These are phyloP conservation scores for Syrista parreyssii DNA, from an alignment of 2,888 invertebrate species.

Conservation along the genomic window DNA sequence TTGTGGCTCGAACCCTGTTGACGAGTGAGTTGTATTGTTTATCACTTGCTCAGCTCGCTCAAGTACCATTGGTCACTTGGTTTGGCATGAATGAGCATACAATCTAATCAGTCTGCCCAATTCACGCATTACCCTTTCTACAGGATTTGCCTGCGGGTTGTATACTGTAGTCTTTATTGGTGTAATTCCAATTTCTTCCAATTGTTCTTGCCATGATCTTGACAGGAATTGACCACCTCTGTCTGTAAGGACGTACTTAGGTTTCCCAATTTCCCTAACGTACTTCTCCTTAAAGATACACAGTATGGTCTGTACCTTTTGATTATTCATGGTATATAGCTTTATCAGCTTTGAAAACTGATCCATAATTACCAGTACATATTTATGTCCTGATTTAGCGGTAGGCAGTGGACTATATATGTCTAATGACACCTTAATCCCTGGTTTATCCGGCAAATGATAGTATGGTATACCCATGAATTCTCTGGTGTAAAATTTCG, in stretches of 20 bases:
- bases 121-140: slow-evolving; percentile 21
- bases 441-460: slow-evolving; percentile 9
- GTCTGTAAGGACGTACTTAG: slow-evolving; percentile 8
- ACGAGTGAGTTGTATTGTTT: slow-evolving; percentile 9
- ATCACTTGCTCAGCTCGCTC: neutral
- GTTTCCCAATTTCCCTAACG: slow-evolving; percentile 2
- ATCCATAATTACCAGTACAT: slow-evolving; percentile 18
- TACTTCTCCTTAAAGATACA: slow-evolving; percentile 4
- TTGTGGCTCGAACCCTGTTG: neutral
- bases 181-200: neutral
- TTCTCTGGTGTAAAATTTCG: slow-evolving; percentile 4
- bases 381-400: slow-evolving; percentile 8
- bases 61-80: slow-evolving; percentile 2
- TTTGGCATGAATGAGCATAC: slow-evolving; percentile 9
- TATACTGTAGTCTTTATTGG: slow-evolving; percentile 8
- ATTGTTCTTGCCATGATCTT: neutral
- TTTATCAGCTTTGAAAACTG: slow-evolving; percentile 12
- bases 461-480: slow-evolving; percentile 4
- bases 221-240: slow-evolving; percentile 14
- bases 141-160: slow-evolving; percentile 20
- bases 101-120: slow-evolving; percentile 10
- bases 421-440: slow-evolving; percentile 12
- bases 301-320: neutral
- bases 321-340: slow-evolving; percentile 10
- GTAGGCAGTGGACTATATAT: slow-evolving; percentile 14